Percentiles rank a stretch among this genome's conserved stretches.
phyloP scores from a whole-genome alignment of 2,113 vertebrate species.

The Actenoides lindsayi region DNA sequence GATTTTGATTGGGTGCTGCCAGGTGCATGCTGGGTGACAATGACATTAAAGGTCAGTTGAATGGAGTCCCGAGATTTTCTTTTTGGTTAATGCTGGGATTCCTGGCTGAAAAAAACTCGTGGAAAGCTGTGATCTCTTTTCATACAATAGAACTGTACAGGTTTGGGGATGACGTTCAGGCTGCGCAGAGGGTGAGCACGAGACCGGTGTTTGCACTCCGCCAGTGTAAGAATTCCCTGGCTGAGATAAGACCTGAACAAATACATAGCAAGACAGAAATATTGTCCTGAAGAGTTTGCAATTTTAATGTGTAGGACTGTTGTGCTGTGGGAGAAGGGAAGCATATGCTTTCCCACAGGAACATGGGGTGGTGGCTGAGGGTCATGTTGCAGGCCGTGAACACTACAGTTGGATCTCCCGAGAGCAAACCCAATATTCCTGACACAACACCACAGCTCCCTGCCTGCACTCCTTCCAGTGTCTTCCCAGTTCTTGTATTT shows the following conservation, averaged over 20 bases:
- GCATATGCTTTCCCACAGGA: too few relatives aligned
- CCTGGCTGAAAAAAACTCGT: background rate
- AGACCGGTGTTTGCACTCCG: background rate
- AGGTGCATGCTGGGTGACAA: conserved; percentile 15
- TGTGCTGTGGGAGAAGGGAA: background rate
- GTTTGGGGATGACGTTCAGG: background rate
- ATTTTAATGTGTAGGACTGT: background rate
- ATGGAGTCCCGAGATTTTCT: background rate
- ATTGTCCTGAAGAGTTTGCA: background rate
- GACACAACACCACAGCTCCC: accelerated
- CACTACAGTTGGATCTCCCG: background rate
- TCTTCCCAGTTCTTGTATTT: background rate
- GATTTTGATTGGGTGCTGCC: conserved; percentile 34
- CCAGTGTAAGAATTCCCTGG: background rate
- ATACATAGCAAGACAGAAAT: background rate
- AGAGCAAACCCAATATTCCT: background rate
- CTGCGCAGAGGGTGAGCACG: background rate
- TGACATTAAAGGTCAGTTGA: conserved; percentile 37
- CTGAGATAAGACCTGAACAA: background rate
- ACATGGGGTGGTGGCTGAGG: background rate
- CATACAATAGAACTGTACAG: background rate
- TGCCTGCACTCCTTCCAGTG: background rate
- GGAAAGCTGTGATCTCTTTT: background rate
- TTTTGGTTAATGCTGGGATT: background rate
- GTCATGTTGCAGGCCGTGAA: accelerated